Base-by-base conservation (phyloP, 35 echinoderm and acorn worm species). In the Lytechinus variegatus region DNA sequence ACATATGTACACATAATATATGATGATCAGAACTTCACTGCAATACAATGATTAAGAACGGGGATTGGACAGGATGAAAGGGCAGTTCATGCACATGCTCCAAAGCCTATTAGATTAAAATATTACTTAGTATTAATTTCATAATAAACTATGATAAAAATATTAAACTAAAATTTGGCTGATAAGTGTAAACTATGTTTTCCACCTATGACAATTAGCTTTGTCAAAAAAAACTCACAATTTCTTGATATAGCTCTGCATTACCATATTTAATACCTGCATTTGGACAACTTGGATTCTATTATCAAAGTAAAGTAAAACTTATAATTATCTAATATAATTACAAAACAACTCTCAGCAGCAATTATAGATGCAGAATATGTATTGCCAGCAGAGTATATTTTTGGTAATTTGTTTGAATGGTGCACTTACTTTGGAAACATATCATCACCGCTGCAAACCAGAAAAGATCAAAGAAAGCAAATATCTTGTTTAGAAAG, bases 381-480 rank as follows among this genome's bases (percentile, higher is more conserved):
- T 79, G 57, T 10, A 44, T 60, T 60, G 16, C 3, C 10, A 60
- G 57, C 57, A 6, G 16, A 12, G 10, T 79, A 7, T 79, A 7
- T 79, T 24, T 79, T 79, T 16, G 28, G 52, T 44, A 44, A 90
- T 54, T 89, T 54, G 52, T n/a, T 44, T 51, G 7, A 90, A 90
- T 52, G 4, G 52, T 28, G 29, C 52, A 91, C 96, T 96, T 96
- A 96, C 96, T 96, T 94, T 91, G 95, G 95, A 91, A 95, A 95
- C 10, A 95, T 87, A 28, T 95, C 95, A 95, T 95, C 95, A 11
- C 87, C 87, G 24, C 57, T 95, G 57, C 28, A 79, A 51, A 12
- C 28, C 52, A 14, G 61, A 95, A 90, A 10, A 8, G 52, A 14
- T 12, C 10, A 90, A 90, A 44, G 16, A 90, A 90, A 90, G 52